These are phyloP conservation scores for Leucophora obtusa DNA, from an alignment of 2,888 invertebrate species.

Conservation along the genomic window DNA sequence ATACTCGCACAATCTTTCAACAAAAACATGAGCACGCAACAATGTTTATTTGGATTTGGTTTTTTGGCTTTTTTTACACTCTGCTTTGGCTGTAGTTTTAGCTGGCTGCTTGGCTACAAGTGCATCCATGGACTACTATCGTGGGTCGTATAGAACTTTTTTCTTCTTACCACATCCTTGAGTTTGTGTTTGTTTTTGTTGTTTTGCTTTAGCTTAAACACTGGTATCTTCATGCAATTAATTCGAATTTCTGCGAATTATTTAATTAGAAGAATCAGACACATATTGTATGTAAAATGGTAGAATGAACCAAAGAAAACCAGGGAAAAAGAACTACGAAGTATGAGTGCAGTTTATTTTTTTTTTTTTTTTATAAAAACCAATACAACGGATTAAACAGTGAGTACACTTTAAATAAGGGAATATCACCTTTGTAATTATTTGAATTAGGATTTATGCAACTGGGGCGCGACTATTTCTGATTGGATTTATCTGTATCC, in stretches of 20 bases:
- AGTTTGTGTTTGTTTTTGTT: conserved; percentile 20
- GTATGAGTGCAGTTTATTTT: neutral
- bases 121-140: conserved; percentile 56
- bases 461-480: no score
- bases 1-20: conserved; percentile 64
- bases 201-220: conserved; percentile 49
- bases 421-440: neutral
- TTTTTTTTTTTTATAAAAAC: conserved; percentile 1
- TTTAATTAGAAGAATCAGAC: conserved; percentile 77
- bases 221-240: conserved; percentile 78
- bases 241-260: conserved; percentile 79
- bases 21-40: conserved; percentile 64
- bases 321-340: conserved; percentile 7
- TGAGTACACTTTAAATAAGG: neutral
- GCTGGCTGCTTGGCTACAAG: conserved; percentile 39
- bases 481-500: no score
- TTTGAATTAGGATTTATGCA: no score
- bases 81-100: conserved; percentile 14
- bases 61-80: neutral
- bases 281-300: conserved; percentile 59
- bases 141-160: conserved; percentile 51
- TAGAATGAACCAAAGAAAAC: conserved; percentile 4
- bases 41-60: conserved; percentile 53
- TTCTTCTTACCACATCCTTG: conserved; percentile 52
- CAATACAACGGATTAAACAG: conserved; percentile 14